Percentiles rank a stretch among this genome's conserved stretches.
Evolutionary conservation across 2,797 vertebrate genomes (phyloP).

Genomic region (Cryptoprocta ferox): DNA sequence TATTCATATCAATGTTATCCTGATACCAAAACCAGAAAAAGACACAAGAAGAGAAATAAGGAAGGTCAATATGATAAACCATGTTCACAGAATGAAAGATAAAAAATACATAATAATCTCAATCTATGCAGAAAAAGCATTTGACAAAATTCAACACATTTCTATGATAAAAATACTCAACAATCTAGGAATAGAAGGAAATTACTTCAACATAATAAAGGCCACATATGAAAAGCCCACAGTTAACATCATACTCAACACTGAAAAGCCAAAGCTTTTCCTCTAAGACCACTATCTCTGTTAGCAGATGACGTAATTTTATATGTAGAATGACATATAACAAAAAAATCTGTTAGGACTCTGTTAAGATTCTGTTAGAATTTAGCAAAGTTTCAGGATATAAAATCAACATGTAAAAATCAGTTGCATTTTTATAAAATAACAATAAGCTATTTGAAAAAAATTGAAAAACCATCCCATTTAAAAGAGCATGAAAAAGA

Average conservation of each 20-base stretch:
- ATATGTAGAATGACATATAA: not conserved
- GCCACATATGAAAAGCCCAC: not conserved
- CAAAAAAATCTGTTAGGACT: not conserved
- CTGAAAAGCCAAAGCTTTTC: not conserved
- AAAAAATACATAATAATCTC: not conserved
- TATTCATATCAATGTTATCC: not conserved
- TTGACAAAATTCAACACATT: not conserved
- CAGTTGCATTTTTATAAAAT: not conserved
- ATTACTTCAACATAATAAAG: not conserved
- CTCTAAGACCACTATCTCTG: not conserved
- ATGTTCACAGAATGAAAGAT: not conserved
- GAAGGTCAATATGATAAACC: not conserved
- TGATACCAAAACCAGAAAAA: not conserved
- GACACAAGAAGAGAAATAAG: not conserved
- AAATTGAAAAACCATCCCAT: not conserved
- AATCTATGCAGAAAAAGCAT: not conserved
- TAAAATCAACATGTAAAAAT: not conserved
- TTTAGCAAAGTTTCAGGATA: not conserved
- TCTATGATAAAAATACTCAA: not conserved
- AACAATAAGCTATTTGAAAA: not conserved
- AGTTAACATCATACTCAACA: not conserved
- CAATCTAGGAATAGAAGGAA: not conserved
- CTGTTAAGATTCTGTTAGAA: not conserved
- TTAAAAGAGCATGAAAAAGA: not conserved
- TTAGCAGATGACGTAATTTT: not conserved